Base-by-base conservation (phyloP, 2,888 invertebrate genomes). In the Lithodes maja region DNA sequence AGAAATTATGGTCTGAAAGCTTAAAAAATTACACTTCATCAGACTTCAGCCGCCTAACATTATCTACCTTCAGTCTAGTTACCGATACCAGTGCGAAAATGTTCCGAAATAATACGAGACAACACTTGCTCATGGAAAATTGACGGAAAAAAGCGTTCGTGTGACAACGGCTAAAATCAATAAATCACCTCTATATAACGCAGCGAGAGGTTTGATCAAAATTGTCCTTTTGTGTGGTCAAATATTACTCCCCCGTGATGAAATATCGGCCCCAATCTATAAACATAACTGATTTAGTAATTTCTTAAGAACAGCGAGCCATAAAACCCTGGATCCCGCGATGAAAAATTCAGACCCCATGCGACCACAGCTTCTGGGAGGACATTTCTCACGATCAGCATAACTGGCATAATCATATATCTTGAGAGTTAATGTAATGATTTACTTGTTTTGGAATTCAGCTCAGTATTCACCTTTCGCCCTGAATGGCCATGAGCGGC, bases 371-470 rank as follows among this genome's bases (percentile, higher is more conserved):
- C 71, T 71, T 71, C 71, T 71, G 3, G 77, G 77, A 68, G 49
- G 17, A 15, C 49, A 68, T 81, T 61, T 61, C 1, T 15, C 55
- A 50, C 68, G 81, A 81, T 85, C 77, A 85, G 77, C 61, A 85
- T 69, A n/a, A 17, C 53, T 15, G 53, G 12, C 53, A 52, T 78
- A 79, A 85, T 79, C 79, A 85, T 61, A 79, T 33, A 79, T 69
- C 75, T 84, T 84, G 77, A 69, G 33, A n/a, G n/a, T 68, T 78
- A 78, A 85, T 79, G 52, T 49, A n/a, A 53, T 69, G 68, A 69
- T 68, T 61, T 85, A 85, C 85, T 49, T 69, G 79, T 79, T 85
- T 85, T 55, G 68, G 53, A 79, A 69, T 85, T 79, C 79, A 61
- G 49, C n/a, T 68, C 68, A 55, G 50, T 49, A 50, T 77, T 77